Conservation (phyloP, 2,113 vertebrate species). For the Fulica atra region DNA sequence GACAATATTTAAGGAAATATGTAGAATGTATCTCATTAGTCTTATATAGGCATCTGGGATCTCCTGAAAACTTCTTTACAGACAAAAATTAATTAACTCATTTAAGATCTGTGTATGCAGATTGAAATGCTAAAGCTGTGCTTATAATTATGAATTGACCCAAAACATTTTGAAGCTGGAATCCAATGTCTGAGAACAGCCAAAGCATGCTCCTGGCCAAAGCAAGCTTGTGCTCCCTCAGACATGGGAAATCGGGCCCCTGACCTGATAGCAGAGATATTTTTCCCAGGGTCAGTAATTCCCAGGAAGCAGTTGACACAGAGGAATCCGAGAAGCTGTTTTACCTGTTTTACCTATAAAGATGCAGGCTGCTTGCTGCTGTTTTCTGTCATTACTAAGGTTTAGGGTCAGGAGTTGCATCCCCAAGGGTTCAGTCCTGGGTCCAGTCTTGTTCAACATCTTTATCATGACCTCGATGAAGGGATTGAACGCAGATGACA, state of each 20-base stretch:
- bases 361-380: background rate
- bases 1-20: background rate
- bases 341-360: background rate
- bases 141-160: background rate
- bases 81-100: background rate
- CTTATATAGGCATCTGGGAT: background rate
- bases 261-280: fast-evolving
- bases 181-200: background rate
- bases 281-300: background rate
- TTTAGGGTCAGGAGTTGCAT: no score
- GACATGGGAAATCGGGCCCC: background rate
- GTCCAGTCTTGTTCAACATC: no score
- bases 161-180: background rate
- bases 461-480: no score
- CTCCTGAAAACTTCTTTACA: background rate
- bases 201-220: background rate
- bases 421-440: no score
- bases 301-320: background rate
- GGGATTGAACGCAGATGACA: no score
- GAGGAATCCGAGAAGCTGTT: background rate
- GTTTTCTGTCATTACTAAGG: background rate
- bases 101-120: background rate
- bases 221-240: background rate
- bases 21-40: background rate
- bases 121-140: background rate